Base-by-base conservation (phyloP, 1,140 invertebrate genomes). In the Cyrtorhinus lividipennis region DNA sequence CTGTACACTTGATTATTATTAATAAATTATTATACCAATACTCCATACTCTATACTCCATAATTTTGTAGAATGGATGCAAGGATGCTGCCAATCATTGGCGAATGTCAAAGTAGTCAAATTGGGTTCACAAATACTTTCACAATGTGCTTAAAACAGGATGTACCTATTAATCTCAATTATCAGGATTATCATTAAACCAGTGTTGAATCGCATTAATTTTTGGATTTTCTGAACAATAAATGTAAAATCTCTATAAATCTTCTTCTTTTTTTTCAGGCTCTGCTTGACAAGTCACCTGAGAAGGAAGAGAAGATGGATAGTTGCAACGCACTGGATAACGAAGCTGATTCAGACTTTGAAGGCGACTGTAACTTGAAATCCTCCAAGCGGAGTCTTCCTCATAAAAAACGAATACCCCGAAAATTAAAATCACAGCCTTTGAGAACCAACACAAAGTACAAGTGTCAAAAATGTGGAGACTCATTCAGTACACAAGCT, bases 341-440 rank as follows among this genome's bases (percentile, higher is more conserved):
- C 22, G 67, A 66, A 26, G 38, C 46, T 1, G 71, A 70, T 59
- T 70, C 69, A 2, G 70, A 71, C 56, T 68, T 68, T 63, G 70
- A 71, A 45, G 62, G 59, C 2, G 70, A 69, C 48, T 67, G 46
- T 63, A 65, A 69, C 26, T 38, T 69, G 3, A 67, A 70, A 58
- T 73, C 69, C 70, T 76, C 71, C 5, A 78, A 77, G 66, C 82
- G 80, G 70, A 82, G 78, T 69, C 74, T 84, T 24, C 82, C 82
- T 1, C 82, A 84, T 68, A 84, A 84, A 69, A 84, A 84, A 71
- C 71, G 81, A 64, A 82, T 84, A 67, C 80, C 81, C 0, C 75
- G 76, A 59, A 83, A 82, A 67, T 69, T 83, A 24, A 81, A 81
- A 68, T 77, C 79, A 62, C 66, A 64, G 25, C 68, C 67, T 10